Conservation (phyloP, 2,797 vertebrate genomes). For the Austrolebias charrua region DNA sequence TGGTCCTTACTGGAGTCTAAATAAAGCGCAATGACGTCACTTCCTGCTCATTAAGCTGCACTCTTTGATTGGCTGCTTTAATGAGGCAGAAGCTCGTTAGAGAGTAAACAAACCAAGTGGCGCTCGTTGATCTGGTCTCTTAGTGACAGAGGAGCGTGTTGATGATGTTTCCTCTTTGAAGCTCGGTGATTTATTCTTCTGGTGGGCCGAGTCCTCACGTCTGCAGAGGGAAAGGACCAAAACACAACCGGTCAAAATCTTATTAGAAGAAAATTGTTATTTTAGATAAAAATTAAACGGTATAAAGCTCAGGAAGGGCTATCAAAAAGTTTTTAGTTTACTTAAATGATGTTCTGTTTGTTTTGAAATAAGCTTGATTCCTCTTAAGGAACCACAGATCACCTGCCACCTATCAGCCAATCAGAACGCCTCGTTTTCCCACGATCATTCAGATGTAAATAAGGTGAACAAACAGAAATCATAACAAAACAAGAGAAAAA, state of each 20-base stretch:
- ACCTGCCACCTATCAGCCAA: not conserved
- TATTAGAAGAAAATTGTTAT: too few relatives aligned
- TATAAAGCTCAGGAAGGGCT: too few relatives aligned
- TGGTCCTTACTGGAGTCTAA: too few relatives aligned
- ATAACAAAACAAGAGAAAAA: too few relatives aligned
- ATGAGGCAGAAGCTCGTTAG: slow-evolving; percentile 17
- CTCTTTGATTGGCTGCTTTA: slow-evolving; percentile 38
- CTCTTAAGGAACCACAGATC: too few relatives aligned
- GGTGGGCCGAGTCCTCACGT: not conserved
- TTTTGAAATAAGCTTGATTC: not conserved
- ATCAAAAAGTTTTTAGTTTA: too few relatives aligned
- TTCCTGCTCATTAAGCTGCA: not conserved
- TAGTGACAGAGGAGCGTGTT: slow-evolving; percentile 56
- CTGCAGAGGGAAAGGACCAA: not conserved
- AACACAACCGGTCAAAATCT: not conserved
- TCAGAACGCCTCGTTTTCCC: not conserved
- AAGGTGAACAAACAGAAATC: too few relatives aligned
- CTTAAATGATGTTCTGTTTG: not conserved
- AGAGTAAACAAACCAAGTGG: slow-evolving; percentile 34
- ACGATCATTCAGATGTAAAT: too few relatives aligned
- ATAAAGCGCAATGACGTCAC: not conserved
- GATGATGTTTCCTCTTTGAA: slow-evolving; percentile 54
- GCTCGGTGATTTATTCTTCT: slow-evolving; percentile 28
- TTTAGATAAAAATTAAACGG: too few relatives aligned
- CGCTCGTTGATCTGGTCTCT: slow-evolving; percentile 38